A percentile compares a stretch with the other conserved stretches of the same genome.
phyloP scores from a whole-genome alignment of 1,140 invertebrate species.

The Neodiprion lecontei region DNA sequence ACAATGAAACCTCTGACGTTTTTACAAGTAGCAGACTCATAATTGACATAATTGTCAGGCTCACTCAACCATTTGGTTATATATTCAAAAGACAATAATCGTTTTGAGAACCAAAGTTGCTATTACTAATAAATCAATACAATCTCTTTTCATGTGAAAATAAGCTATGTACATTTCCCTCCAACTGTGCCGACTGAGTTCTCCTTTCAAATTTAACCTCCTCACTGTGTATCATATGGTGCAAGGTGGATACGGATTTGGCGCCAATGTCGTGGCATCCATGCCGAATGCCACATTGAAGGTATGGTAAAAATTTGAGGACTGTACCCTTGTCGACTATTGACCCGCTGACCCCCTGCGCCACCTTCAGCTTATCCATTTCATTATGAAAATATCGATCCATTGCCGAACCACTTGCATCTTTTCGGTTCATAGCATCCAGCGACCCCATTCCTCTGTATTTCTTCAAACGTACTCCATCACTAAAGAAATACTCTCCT shows the following conservation, averaged over 20 bases:
- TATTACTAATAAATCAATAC: slow-evolving; percentile 62
- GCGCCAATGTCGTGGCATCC: slow-evolving; percentile 97
- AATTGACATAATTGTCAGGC: too few relatives aligned
- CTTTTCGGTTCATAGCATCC: slow-evolving; percentile 97
- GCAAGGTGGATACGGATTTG: slow-evolving; percentile 68
- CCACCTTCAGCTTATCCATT: slow-evolving; percentile 95
- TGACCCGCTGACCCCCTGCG: slow-evolving; percentile 97
- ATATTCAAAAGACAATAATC: too few relatives aligned
- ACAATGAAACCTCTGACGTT: too few relatives aligned
- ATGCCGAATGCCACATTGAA: slow-evolving; percentile 94
- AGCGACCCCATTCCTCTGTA: slow-evolving; percentile 99
- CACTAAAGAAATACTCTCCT: slow-evolving; percentile 98
- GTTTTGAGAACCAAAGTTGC: slow-evolving; percentile 33
- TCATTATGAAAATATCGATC: slow-evolving; percentile 90
- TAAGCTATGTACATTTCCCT: slow-evolving; percentile 96
- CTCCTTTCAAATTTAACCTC: slow-evolving; percentile 94
- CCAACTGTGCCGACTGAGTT: slow-evolving; percentile 92
- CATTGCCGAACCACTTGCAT: slow-evolving; percentile 82
- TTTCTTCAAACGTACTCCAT: slow-evolving; percentile 97
- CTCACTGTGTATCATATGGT: slow-evolving; percentile 86
- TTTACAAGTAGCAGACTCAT: too few relatives aligned
- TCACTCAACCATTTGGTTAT: too few relatives aligned
- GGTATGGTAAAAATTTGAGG: slow-evolving; percentile 93
- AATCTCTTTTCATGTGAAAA: slow-evolving; percentile 92
- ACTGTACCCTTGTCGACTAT: slow-evolving; percentile 98